Evolutionary conservation across 1,140 invertebrate genomes (phyloP).

Genomic region (Drosophila tani): DNA sequence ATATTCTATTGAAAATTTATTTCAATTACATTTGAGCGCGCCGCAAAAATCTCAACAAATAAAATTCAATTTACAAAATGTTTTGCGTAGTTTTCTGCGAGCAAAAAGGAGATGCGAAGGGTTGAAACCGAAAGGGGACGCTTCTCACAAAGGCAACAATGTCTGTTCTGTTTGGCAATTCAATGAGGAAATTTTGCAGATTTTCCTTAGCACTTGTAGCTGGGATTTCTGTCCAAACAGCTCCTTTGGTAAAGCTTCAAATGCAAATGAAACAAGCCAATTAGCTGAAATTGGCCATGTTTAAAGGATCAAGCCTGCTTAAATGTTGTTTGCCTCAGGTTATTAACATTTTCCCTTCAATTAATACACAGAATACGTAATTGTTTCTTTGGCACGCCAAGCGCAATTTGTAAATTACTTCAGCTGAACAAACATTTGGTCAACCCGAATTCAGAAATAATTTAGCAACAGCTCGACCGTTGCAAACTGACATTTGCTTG

Average conservation of each 20-base stretch:
- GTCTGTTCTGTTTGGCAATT: constrained; percentile 62
- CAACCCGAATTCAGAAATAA: constrained; percentile 51
- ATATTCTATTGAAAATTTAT: constrained; percentile 82
- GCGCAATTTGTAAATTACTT: constrained; percentile 70
- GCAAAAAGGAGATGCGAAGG: background rate
- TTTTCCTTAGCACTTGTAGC: constrained; percentile 13
- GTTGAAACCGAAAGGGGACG: background rate
- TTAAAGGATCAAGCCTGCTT: constrained; percentile 20
- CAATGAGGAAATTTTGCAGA: constrained; percentile 64
- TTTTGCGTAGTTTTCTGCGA: constrained; percentile 72
- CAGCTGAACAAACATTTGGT: constrained; percentile 51
- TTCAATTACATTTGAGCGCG: constrained; percentile 74
- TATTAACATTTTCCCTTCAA: constrained; percentile 38
- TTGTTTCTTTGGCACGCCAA: constrained; percentile 9
- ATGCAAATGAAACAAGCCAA: constrained; percentile 31
- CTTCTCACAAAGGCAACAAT: constrained; percentile 17
- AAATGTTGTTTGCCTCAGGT: constrained; percentile 11
- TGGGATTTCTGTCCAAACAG: background rate
- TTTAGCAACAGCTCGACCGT: constrained; percentile 43
- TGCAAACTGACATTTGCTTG: constrained; percentile 59
- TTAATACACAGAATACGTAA: background rate
- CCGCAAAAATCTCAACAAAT: constrained; percentile 54
- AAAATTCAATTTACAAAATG: constrained; percentile 81
- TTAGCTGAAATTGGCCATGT: constrained; percentile 24
- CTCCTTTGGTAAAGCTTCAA: background rate